A percentile compares a stretch with the other conserved stretches of the same genome.
Conservation (phyloP, 2,797 vertebrate genomes). For the Champsocephalus esox region DNA sequence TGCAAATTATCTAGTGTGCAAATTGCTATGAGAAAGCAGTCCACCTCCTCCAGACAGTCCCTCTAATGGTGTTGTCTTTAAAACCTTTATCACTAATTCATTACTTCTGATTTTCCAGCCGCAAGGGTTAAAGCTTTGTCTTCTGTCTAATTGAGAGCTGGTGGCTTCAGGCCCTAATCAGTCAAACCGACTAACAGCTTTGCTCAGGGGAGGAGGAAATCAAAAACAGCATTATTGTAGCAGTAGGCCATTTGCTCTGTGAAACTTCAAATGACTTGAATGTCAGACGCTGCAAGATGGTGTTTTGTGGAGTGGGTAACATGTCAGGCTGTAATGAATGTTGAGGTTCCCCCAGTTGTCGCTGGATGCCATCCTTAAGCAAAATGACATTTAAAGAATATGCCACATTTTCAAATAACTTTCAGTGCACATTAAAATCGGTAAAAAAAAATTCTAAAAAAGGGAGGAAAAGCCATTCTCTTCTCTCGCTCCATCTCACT, state of each 20-base stretch:
- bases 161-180: slow-evolving; percentile 61
- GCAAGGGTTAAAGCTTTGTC: slow-evolving; percentile 60
- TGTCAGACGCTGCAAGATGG: slow-evolving; percentile 43
- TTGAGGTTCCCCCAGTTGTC: slow-evolving; percentile 24
- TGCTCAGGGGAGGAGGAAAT: slow-evolving; percentile 44
- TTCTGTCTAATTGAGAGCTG: slow-evolving; percentile 62
- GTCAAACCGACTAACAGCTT: slow-evolving; percentile 59
- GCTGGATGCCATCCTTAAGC: slow-evolving; percentile 29
- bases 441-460: slow-evolving; percentile 1
- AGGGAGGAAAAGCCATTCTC: slow-evolving; percentile 9
- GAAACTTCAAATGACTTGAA: slow-evolving; percentile 59
- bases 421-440: slow-evolving; percentile 24
- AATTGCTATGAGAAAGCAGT: slow-evolving; percentile 45
- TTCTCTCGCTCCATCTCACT: slow-evolving; percentile 16
- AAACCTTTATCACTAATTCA: slow-evolving; percentile 77
- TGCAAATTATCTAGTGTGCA: slow-evolving; percentile 54
- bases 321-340: slow-evolving; percentile 53
- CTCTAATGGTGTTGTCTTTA: slow-evolving; percentile 72
- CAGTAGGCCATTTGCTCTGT: slow-evolving; percentile 39
- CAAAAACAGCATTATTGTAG: slow-evolving; percentile 56
- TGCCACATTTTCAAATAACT: slow-evolving; percentile 27
- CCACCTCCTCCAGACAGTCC: slow-evolving; percentile 39
- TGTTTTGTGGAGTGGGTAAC: slow-evolving; percentile 50
- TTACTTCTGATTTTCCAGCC: slow-evolving; percentile 66
- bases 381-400: slow-evolving; percentile 16